Percentiles rank a stretch among this genome's conserved stretches.
Conservation (phyloP, 2,113 vertebrate species). For the Electrona antarctica region DNA sequence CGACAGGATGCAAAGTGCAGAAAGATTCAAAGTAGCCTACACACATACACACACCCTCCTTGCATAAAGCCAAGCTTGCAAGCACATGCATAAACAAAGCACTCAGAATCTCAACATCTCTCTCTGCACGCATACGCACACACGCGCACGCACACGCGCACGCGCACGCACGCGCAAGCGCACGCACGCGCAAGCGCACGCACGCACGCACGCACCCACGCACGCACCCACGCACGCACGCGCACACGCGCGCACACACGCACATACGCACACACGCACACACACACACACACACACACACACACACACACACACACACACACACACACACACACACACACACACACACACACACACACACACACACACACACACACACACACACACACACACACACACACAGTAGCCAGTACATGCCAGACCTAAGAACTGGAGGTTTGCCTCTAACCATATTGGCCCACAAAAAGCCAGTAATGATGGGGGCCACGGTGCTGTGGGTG, state of each 20-base stretch:
- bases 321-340: constrained; percentile 26
- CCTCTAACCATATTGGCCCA: constrained; percentile 2
- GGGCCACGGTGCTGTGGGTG: background rate
- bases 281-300: constrained; percentile 18
- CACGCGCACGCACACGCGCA: constrained; percentile 21
- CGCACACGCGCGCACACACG: background rate
- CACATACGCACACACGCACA: background rate
- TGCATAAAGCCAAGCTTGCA: constrained; percentile 45
- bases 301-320: constrained; percentile 20
- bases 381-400: background rate
- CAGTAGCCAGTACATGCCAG: background rate
- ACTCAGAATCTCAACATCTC: constrained; percentile 17
- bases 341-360: constrained; percentile 16
- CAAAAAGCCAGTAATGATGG: background rate
- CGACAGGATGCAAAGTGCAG: constrained; percentile 27
- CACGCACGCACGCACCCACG: constrained; percentile 26
- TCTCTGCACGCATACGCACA: constrained; percentile 22
- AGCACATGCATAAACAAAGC: constrained; percentile 42
- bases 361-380: background rate
- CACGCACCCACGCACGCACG: constrained; percentile 11
- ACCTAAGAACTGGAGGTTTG: background rate
- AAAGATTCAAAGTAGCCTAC: background rate
- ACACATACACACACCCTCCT: constrained; percentile 41
- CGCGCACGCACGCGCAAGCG: constrained; percentile 13
- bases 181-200: constrained; percentile 6